phyloP scores from a whole-genome alignment of 2,888 invertebrate species.

The Volucella inflata region DNA sequence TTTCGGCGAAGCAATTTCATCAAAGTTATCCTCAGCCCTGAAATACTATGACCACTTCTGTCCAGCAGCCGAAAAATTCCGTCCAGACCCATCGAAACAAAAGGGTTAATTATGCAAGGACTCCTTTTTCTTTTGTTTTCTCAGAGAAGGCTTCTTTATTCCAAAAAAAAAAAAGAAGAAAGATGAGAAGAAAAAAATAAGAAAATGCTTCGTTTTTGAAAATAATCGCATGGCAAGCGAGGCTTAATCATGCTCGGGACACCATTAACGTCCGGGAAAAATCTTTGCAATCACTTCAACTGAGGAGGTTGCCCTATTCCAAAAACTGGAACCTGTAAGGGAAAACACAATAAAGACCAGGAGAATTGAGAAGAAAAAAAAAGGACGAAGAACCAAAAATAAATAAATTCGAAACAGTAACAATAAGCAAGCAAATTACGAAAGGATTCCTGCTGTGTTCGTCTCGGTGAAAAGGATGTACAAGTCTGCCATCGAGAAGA shows the following conservation, averaged over 20 bases:
- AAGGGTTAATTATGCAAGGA: slow-evolving; percentile 66
- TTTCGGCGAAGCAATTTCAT: slow-evolving; percentile 13
- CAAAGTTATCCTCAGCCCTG: slow-evolving; percentile 1
- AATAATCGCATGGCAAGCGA: slow-evolving; percentile 46
- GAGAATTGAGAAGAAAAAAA: slow-evolving; percentile 4
- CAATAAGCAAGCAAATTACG: slow-evolving; percentile 49
- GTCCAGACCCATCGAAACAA: slow-evolving; percentile 36
- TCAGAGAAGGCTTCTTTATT: not conserved
- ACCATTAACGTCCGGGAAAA: slow-evolving; percentile 41
- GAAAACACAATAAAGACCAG: slow-evolving; percentile 6
- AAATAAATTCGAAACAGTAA: slow-evolving; percentile 29
- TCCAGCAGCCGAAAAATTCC: not conserved
- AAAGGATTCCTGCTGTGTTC: slow-evolving; percentile 15
- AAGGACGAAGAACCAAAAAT: slow-evolving; percentile 6
- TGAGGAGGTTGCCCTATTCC: too few species aligned
- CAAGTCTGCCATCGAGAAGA: slow-evolving; percentile 23
- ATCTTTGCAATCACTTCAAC: slow-evolving; percentile 34
- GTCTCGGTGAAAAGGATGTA: slow-evolving; percentile 49
- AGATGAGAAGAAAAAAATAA: slow-evolving; percentile 26
- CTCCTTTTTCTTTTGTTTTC: not conserved
- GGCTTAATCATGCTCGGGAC: slow-evolving; percentile 51
- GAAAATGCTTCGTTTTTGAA: slow-evolving; percentile 11
- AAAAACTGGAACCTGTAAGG: not conserved
- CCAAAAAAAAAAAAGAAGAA: slow-evolving; percentile 19
- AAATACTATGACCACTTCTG: not conserved